Percentiles rank a stretch among this genome's conserved stretches.
phyloP scores from a whole-genome alignment of 2,888 invertebrate species.

The Pseudanteris insignis region DNA sequence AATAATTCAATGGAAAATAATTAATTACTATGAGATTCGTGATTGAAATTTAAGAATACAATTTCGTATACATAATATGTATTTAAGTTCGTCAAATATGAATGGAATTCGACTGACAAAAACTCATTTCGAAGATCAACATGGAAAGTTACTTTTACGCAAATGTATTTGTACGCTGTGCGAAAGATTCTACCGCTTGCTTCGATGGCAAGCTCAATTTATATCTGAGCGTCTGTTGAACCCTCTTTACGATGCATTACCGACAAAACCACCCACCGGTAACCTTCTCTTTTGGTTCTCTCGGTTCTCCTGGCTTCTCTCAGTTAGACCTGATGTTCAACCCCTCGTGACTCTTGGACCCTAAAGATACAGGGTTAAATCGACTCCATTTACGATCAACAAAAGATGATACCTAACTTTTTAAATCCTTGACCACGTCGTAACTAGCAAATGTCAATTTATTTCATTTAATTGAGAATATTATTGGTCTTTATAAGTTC shows the following conservation, averaged over 20 bases:
- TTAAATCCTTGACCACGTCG: too few relatives aligned
- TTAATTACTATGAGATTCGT: too few relatives aligned
- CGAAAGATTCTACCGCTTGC: conserved; percentile 62
- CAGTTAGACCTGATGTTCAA: too few relatives aligned
- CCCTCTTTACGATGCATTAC: conserved; percentile 64
- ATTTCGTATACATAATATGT: too few relatives aligned
- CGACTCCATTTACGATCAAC: conserved; percentile 53
- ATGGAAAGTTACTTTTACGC: not conserved
- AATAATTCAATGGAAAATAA: too few relatives aligned
- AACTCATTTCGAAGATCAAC: too few relatives aligned
- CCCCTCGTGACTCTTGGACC: conserved; percentile 46
- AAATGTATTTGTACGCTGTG: conserved; percentile 25
- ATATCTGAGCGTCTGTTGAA: conserved; percentile 62
- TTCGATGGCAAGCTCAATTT: conserved; percentile 66
- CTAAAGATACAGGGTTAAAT: conserved; percentile 49
- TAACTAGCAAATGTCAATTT: too few relatives aligned
- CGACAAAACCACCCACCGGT: conserved; percentile 45
- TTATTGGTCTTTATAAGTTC: too few relatives aligned
- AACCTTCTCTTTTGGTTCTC: conserved; percentile 40
- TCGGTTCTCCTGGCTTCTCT: conserved; percentile 40
- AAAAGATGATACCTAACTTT: too few relatives aligned
- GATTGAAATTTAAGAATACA: too few relatives aligned
- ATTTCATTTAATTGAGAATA: not conserved
- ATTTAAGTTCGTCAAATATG: too few relatives aligned
- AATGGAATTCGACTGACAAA: too few relatives aligned